Conservation (phyloP, 1,140 invertebrate species). For the Thaumatotibia leucotreta region DNA sequence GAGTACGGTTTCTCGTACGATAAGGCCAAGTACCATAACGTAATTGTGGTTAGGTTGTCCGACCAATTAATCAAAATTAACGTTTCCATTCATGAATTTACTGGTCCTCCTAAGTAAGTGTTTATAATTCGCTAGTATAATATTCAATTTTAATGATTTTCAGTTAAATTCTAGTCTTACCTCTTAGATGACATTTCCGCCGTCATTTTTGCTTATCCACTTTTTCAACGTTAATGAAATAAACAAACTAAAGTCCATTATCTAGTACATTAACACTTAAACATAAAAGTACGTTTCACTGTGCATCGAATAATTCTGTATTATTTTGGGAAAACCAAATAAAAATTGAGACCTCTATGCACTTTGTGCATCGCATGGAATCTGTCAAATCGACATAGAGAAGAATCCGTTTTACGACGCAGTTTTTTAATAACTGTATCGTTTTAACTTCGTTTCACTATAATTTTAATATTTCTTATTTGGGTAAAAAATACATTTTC, state of each 20-base stretch:
- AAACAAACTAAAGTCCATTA: constrained; percentile 50
- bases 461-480: neutral
- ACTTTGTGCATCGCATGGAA: constrained; percentile 11
- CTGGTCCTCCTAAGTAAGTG: neutral
- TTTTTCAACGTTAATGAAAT: constrained; percentile 28
- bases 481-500: neutral
- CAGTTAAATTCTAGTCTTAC: constrained; percentile 37
- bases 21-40: neutral
- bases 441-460: neutral
- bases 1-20: neutral
- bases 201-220: constrained; percentile 56
- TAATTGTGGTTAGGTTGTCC: neutral
- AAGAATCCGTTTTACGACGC: neutral
- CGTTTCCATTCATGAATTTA: constrained; percentile 4
- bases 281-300: neutral
- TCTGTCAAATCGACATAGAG: constrained; percentile 4
- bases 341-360: constrained; percentile 4
- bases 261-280: constrained; percentile 20
- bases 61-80: neutral
- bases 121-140: neutral
- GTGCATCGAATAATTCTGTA: neutral
- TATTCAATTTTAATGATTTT: constrained; percentile 13
- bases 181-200: constrained; percentile 69
- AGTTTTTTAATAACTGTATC: neutral
- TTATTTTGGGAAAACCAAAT: neutral